Percentiles rank a stretch among this genome's conserved stretches.
Conservation (phyloP, 2,888 invertebrate genomes). For the Elmis aenea region DNA sequence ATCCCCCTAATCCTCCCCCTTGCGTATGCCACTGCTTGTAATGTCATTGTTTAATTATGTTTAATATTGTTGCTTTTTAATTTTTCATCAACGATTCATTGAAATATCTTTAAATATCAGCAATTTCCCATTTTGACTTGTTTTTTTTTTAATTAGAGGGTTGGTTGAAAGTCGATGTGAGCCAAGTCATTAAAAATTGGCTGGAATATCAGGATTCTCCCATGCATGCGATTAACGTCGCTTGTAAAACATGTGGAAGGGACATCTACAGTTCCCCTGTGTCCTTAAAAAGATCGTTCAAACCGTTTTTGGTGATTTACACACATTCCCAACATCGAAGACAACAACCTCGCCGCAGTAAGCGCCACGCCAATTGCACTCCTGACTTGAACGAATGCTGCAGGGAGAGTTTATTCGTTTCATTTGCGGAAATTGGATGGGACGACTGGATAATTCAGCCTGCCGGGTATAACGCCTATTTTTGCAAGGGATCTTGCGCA, state of each 20-base stretch:
- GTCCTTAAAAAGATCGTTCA: conserved; percentile 62
- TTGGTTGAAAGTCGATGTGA: conserved; percentile 76
- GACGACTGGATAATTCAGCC: conserved; percentile 83
- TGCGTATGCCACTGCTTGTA: too few relatives aligned
- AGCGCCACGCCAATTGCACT: conserved; percentile 63
- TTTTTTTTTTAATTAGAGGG: conserved; percentile 64
- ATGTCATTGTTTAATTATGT: too few relatives aligned
- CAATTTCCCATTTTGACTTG: too few relatives aligned
- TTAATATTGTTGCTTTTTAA: too few relatives aligned
- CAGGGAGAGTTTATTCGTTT: conserved; percentile 74
- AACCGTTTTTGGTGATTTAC: conserved; percentile 75
- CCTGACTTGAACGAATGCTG: conserved; percentile 73
- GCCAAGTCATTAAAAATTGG: conserved; percentile 73
- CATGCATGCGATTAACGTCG: conserved; percentile 68
- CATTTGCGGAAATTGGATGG: conserved; percentile 83
- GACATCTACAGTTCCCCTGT: conserved; percentile 62
- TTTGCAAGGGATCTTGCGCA: conserved; percentile 77
- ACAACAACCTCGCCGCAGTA: conserved; percentile 32
- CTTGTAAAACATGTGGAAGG: conserved; percentile 70
- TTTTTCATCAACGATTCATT: too few relatives aligned
- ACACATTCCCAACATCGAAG: conserved; percentile 66
- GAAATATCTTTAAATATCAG: background rate
- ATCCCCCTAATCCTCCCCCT: too few relatives aligned
- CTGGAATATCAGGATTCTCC: conserved; percentile 61
- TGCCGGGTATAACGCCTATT: conserved; percentile 79